phyloP scores from a whole-genome alignment of 2,888 invertebrate genomes.

The Hirudinaria manillensis region DNA sequence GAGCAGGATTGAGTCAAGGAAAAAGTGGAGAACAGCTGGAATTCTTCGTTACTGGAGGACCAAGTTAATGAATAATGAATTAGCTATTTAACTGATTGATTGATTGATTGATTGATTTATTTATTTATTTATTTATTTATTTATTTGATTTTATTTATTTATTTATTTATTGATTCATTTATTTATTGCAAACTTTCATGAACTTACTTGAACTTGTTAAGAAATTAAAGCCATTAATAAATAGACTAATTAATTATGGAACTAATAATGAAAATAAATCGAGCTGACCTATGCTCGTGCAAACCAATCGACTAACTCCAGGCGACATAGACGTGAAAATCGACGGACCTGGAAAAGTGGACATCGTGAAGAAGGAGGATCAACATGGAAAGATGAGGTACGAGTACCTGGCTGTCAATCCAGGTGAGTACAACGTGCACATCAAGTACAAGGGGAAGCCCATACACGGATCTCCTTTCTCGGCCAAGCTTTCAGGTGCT shows the following conservation, averaged over 20 bases:
- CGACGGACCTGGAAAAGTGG: slow-evolving; percentile 67
- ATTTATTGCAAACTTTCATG: background rate
- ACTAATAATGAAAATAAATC: no score
- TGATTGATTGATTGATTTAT: background rate
- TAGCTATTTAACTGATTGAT: background rate
- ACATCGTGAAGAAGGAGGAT: slow-evolving; percentile 31
- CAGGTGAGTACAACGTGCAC: slow-evolving; percentile 90
- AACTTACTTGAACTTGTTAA: background rate
- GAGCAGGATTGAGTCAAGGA: slow-evolving; percentile 80
- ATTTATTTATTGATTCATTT: no score
- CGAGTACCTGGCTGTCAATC: slow-evolving; percentile 72
- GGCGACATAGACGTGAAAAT: slow-evolving; percentile 56
- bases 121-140: background rate
- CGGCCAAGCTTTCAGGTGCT: slow-evolving; percentile 69
- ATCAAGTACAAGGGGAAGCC: slow-evolving; percentile 88
- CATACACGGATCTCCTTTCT: slow-evolving; percentile 88
- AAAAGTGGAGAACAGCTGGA: slow-evolving; percentile 77
- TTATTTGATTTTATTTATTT: no score
- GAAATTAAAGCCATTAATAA: no score
- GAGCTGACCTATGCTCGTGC: no score
- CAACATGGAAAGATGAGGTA: slow-evolving; percentile 23
- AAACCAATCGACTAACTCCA: no score
- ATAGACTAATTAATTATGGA: no score
- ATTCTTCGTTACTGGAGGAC: slow-evolving; percentile 31
- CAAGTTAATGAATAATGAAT: slow-evolving; percentile 8